Conservation (phyloP, 2,888 invertebrate genomes). For the Conomelus anceps region DNA sequence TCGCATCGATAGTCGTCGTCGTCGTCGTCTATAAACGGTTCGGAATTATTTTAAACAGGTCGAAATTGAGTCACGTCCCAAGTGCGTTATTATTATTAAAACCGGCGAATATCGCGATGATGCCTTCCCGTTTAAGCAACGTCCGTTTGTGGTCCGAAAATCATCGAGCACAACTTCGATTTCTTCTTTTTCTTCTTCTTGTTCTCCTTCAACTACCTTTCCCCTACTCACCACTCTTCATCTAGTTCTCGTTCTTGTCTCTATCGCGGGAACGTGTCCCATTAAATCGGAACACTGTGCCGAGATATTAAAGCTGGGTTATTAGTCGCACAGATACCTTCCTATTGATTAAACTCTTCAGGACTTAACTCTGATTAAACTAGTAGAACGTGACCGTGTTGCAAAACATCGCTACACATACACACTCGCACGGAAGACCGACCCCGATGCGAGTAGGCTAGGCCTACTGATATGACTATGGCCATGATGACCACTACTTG, state of each 20-base stretch:
- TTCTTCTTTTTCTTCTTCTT: not conserved
- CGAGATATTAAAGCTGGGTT: not conserved
- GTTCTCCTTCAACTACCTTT: not conserved
- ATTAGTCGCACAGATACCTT: not conserved
- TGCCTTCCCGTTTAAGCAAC: no score
- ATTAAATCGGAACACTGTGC: not conserved
- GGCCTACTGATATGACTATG: not conserved
- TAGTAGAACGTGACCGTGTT: not conserved
- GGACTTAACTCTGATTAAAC: not conserved
- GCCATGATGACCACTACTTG: not conserved
- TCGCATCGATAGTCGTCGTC: no score
- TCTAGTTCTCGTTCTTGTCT: no score
- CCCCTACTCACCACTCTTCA: no score
- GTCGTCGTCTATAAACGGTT: not conserved
- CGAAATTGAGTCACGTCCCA: not conserved
- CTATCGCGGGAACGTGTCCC: not conserved
- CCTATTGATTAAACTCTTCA: not conserved
- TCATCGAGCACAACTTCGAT: not conserved
- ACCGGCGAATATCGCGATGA: not conserved
- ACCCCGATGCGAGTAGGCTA: not conserved
- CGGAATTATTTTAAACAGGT: not conserved
- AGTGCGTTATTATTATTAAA: not conserved
- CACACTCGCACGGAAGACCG: not conserved
- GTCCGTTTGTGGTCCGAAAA: not conserved
- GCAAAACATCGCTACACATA: not conserved